Evolutionary conservation across 2,888 invertebrate species (phyloP).

Genomic region (Rugalucina vietnamica): DNA sequence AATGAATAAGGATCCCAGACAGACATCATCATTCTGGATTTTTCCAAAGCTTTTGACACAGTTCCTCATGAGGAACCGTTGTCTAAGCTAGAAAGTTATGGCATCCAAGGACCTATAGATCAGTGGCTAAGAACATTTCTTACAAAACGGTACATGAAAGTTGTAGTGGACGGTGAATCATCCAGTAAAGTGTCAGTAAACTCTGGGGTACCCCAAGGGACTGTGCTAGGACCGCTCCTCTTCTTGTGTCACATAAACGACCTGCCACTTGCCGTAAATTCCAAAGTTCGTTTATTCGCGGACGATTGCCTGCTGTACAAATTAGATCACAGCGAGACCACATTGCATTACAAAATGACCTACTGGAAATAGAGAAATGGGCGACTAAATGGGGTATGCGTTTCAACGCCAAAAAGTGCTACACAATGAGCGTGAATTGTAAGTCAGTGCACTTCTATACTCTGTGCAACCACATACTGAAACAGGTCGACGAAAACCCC

Average conservation of each 20-base stretch:
- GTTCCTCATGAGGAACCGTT: no score
- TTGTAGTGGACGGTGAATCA: no score
- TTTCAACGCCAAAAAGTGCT: slow-evolving; percentile 42
- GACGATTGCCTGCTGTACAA: slow-evolving; percentile 26
- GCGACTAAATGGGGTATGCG: slow-evolving; percentile 31
- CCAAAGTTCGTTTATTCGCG: slow-evolving; percentile 6
- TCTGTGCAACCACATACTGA: slow-evolving; percentile 3
- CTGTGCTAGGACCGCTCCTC: slow-evolving; percentile 16
- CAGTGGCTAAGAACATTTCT: no score
- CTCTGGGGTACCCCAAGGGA: no score
- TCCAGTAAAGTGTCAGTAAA: no score
- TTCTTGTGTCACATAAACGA: slow-evolving; percentile 31
- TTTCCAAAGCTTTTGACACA: no score
- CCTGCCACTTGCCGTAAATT: slow-evolving; percentile 5
- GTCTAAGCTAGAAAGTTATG: no score
- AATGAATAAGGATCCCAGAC: no score
- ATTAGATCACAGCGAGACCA: not conserved
- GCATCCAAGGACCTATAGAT: no score
- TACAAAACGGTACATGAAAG: no score
- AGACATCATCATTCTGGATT: no score
- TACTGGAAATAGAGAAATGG: slow-evolving; percentile 23
- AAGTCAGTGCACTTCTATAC: slow-evolving; percentile 32
- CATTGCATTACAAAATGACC: no score
- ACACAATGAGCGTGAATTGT: not conserved
- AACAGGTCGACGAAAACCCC: slow-evolving; percentile 24